Evolutionary conservation across 2,113 vertebrate species (phyloP).

Genomic region (Microcebus ravelobensis): DNA sequence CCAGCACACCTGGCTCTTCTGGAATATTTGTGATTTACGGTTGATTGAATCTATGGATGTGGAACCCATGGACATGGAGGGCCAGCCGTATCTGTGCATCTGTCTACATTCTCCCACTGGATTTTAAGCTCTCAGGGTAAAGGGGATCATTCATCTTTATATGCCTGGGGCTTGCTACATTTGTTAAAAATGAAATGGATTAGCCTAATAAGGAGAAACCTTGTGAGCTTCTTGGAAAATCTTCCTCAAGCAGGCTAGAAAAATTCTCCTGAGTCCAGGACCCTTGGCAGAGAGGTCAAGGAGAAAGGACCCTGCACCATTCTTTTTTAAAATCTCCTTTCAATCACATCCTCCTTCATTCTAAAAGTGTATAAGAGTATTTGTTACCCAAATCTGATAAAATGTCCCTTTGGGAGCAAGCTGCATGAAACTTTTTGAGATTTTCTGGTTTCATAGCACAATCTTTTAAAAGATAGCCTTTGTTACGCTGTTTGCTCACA

Average conservation of each 20-base stretch:
- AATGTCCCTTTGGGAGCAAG: neutral
- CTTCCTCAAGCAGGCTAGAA: neutral
- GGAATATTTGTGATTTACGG: neutral
- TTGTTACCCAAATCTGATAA: neutral
- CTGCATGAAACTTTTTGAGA: neutral
- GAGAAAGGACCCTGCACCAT: too few relatives aligned
- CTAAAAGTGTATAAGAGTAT: neutral
- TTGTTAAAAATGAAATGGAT: neutral
- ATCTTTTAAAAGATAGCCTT: neutral
- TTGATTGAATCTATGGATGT: neutral
- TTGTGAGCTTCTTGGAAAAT: neutral
- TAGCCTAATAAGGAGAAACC: neutral
- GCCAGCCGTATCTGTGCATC: neutral
- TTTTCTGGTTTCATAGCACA: neutral
- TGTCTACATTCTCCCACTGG: neutral
- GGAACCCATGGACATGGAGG: neutral
- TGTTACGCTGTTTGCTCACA: neutral
- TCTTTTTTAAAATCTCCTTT: neutral
- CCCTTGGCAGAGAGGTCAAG: neutral
- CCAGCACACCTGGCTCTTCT: too few relatives aligned
- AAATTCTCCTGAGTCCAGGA: neutral
- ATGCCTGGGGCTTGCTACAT: neutral
- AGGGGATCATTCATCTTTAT: neutral
- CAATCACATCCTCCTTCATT: neutral
- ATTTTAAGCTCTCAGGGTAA: neutral